Base-by-base conservation (phyloP, 2,888 invertebrate species). In the Noctuana brunneofusca region DNA sequence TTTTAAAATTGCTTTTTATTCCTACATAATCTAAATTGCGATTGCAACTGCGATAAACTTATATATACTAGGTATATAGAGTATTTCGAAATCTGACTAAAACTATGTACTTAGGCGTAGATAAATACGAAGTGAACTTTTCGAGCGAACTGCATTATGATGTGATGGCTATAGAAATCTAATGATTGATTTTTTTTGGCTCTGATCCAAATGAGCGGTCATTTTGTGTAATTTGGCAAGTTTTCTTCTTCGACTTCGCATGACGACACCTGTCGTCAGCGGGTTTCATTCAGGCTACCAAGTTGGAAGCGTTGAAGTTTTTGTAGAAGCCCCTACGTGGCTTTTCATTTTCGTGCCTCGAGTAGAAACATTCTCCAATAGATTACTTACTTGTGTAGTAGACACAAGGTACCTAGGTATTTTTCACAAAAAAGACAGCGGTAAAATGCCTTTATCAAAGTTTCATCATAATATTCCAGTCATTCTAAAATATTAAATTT, bases 161-260 rank as follows among this genome's bases (percentile, higher is more conserved):
- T 43, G 52, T 66, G 68, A 69, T 49, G 22, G 30, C 18, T 68
- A 69, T 65, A 74, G 68, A 69, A 70, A 68, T 70, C 65, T 71
- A 71, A 68, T 69, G 64, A 71, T 73, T 73, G 72, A 72, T 76
- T 75, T 67, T 68, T 65, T 59, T 79, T 87, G 88, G 88, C 82
- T 3, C 2, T 4, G 2, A 38, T 78, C 86, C 87, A 88, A 87
- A 86, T 76, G 83, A 78, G 71, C 71, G 78, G 80, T 83, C 74
- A 75, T 82, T 82, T 79, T 72, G 68, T 78, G 79, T 80, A 72
- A 83, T 87, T 89, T 89, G 89, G 87, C 89, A 86, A 80, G 74
- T 75, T 78, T 78, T 80, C 75, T 75, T 71, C 74, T 71, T 69
- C 11, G 18, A 8, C 18, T 18, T 41, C 41, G 9, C 18, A 41